Base-by-base conservation (phyloP, 2,888 invertebrate species). In the Nudaria mundana region DNA sequence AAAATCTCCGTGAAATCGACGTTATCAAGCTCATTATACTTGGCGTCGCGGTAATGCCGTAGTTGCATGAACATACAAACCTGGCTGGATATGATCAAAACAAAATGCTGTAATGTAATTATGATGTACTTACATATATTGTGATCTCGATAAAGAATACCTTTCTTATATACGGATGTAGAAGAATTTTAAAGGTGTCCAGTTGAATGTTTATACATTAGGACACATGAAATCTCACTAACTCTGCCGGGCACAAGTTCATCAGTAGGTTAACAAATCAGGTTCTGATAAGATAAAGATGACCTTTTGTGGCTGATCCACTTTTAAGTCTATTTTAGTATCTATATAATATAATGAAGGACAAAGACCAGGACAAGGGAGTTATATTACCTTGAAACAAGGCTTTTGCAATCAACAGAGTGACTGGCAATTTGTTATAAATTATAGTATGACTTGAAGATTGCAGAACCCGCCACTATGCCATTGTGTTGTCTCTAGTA, bases 1-100 rank as follows among this genome's bases (percentile, higher is more conserved):
- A n/a, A n/a, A n/a, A 50, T 37, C 36, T 43, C 44, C 40, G 28
- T 44, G 48, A 53, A 54, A 48, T 40, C 25, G 36, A 41, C 38
- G 40, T 37, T 53, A 55, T 48, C 41, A 47, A 43, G 41, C 47
- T 47, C 41, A 42, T 56, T 59, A 48, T 37, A 44, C 24, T 44
- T 52, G 37, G 51, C 56, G 51, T 59, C 58, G 56, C 48, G 51
- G 54, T 52, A 54, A 48, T 36, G 37, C 39, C 46, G 50, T 63
- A 59, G 61, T 53, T 53, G 40, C 56, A 48, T 61, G 48, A 42
- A 56, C 54, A 51, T 58, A 53, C 44, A 47, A 40, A 46, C 61
- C 48, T 42, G 45, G 52, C 30, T 48, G 32, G 30, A 40, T 41
- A 36, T 51, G 49, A 52, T 55, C 54, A 52, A 53, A 59, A 56